These are phyloP conservation scores for Vanessa cardui DNA, from an alignment of 2,888 invertebrate genomes.

Conservation along the genomic window DNA sequence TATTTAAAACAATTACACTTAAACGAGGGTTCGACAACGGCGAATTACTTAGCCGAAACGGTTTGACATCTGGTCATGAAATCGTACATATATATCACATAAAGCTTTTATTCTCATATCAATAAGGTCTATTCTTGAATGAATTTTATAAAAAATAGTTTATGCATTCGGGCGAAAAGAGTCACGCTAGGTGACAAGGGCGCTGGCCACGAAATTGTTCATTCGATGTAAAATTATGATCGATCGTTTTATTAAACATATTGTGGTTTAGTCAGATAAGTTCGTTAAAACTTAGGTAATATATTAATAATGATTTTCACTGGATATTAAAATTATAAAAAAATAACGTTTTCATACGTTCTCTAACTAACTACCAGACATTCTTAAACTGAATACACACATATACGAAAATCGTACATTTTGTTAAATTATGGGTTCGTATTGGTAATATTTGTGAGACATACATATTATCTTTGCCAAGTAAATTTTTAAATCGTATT, in stretches of 20 bases:
- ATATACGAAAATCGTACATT: too few species aligned
- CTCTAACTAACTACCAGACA: too few species aligned
- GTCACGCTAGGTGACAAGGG: conserved; percentile 46
- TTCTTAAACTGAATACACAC: too few species aligned
- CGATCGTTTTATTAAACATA: conserved; percentile 21
- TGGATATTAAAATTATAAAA: too few species aligned
- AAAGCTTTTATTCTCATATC: neutral
- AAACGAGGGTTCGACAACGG: conserved; percentile 14
- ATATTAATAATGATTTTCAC: too few species aligned
- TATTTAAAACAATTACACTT: conserved; percentile 26
- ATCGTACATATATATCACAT: neutral
- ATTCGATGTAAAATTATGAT: conserved; percentile 29
- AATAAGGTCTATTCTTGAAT: neutral
- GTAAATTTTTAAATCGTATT: too few species aligned
- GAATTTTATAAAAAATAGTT: conserved; percentile 14
- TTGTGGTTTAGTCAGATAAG: neutral
- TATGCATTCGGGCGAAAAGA: conserved; percentile 50
- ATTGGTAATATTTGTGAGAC: too few species aligned
- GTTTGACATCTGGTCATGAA: conserved; percentile 28
- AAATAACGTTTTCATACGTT: too few species aligned
- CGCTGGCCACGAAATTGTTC: conserved; percentile 35
- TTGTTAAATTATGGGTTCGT: too few species aligned
- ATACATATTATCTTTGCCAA: too few species aligned
- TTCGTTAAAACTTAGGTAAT: too few species aligned
- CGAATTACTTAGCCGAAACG: conserved; percentile 26